These are phyloP conservation scores for Ceyx erithaca DNA, from an alignment of 2,797 vertebrate species.

Conservation along the genomic window DNA sequence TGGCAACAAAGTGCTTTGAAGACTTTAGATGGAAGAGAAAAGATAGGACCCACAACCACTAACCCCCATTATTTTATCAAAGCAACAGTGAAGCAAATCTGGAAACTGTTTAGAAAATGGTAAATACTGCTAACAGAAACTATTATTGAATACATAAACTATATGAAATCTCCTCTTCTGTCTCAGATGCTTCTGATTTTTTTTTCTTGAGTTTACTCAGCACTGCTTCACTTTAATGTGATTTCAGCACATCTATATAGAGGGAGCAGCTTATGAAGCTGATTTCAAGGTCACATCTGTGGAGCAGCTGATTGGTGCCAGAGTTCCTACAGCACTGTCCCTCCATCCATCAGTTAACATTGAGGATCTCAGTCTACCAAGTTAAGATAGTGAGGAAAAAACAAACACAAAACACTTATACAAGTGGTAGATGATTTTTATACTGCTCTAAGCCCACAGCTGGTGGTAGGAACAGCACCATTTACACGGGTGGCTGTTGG, in stretches of 20 bases:
- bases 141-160: not conserved
- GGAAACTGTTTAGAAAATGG: not conserved
- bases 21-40: not conserved
- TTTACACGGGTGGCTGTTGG: not conserved
- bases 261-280: not conserved
- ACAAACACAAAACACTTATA: not conserved
- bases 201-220: not conserved
- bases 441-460: not conserved
- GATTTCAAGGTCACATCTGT: not conserved
- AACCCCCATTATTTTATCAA: accelerated
- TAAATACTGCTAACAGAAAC: not conserved
- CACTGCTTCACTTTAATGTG: accelerated
- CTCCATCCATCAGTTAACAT: not conserved
- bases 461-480: not conserved
- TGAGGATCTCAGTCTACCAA: not conserved
- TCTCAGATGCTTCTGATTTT: not conserved
- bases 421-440: not conserved
- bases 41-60: too few species aligned
- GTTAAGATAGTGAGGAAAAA: not conserved
- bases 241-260: not conserved
- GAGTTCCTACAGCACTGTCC: not conserved
- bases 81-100: not conserved
- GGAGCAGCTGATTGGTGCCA: not conserved
- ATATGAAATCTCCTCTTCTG: not conserved
- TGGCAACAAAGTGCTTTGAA: not conserved